Conservation (phyloP, 2,113 vertebrate species). For the Dromaius novaehollandiae region DNA sequence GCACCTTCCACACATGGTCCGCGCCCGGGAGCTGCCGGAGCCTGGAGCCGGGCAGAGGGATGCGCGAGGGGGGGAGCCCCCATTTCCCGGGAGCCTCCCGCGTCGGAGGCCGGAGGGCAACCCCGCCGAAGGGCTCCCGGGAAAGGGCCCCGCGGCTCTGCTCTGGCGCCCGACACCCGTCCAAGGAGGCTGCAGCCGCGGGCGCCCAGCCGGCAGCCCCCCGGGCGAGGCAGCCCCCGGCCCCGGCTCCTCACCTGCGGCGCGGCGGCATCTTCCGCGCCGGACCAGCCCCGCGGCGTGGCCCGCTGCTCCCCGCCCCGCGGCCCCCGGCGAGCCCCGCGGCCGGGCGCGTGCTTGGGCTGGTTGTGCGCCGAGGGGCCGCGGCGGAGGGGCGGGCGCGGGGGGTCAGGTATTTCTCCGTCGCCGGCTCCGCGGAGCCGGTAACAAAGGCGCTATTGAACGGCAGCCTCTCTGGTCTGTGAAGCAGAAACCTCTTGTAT, state of each 20-base stretch:
- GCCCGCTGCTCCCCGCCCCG: not conserved
- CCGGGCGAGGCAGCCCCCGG: not conserved
- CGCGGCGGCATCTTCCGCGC: not conserved
- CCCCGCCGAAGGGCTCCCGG: fast-evolving
- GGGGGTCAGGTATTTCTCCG: slow-evolving; percentile 89
- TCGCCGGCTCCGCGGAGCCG: slow-evolving; percentile 76
- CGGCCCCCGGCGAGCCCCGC: not conserved
- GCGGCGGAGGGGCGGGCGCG: not conserved
- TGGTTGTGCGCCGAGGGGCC: slow-evolving; percentile 40
- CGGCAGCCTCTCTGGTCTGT: slow-evolving; percentile 77
- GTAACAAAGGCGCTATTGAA: slow-evolving; percentile 95
- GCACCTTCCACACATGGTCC: not conserved
- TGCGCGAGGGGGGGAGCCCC: not conserved
- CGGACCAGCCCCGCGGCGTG: not conserved
- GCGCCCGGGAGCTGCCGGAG: too few species aligned
- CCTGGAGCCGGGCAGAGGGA: too few species aligned
- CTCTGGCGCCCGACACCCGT: not conserved
- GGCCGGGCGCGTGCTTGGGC: not conserved
- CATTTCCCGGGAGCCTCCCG: fast-evolving
- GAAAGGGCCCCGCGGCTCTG: fast-evolving
- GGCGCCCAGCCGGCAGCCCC: not conserved
- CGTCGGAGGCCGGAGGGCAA: fast-evolving
- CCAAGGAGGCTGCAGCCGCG: not conserved
- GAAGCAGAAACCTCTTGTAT: slow-evolving; percentile 90
- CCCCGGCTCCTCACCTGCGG: slow-evolving; percentile 53